Evolutionary conservation across 2,888 invertebrate genomes (phyloP), one percentile per base, ranked within the genome.

Genomic region (Trissonchulus latispiculum): DNA sequence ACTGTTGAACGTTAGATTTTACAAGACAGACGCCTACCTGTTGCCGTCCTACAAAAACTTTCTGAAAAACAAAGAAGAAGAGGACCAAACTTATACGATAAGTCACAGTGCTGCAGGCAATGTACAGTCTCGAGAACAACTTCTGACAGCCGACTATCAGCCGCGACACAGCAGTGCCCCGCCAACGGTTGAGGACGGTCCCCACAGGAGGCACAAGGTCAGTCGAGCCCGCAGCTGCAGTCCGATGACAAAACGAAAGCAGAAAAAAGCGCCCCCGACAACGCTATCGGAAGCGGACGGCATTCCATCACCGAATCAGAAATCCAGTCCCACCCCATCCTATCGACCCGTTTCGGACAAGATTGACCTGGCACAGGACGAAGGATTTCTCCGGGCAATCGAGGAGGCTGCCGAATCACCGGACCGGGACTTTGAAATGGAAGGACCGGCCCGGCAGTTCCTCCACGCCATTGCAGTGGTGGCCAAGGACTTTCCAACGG

Each of bases 1-100:
- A 36, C 83, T 89, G 70, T 81, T 89, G 70, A 85, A 87, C 76
- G 86, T 87, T 75, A 86, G 86, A 71, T 89, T 88, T 78, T 84
- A 86, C 59, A 86, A 86, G 77, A 85, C 88, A 59, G 86, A 87
- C 74, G 89, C 89, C 48, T 83, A 89, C 73, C 83, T 85, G 31
- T 87, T 89, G 23, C 8, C 8, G 48, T 48, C 48, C 23, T 48
- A 15, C 23, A 48, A 48, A 48, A 15, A 48, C 48, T 8, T 48
- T 15, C 8, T 15, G 8, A 48, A 48, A 48, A 48, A 8, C 48
- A 48, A 48, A 23, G 23, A 23, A 8, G 48, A 48, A 8, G 8
- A 48, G 8, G 8, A 15, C 23, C 48, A 48, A 48, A 8, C 48
- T 15, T 48, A 8, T 48, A 48, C 48, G 23, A n/a, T n/a, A n/a